Evolutionary conservation across 2,113 vertebrate genomes (phyloP).

Genomic region (Arizona elegans): DNA sequence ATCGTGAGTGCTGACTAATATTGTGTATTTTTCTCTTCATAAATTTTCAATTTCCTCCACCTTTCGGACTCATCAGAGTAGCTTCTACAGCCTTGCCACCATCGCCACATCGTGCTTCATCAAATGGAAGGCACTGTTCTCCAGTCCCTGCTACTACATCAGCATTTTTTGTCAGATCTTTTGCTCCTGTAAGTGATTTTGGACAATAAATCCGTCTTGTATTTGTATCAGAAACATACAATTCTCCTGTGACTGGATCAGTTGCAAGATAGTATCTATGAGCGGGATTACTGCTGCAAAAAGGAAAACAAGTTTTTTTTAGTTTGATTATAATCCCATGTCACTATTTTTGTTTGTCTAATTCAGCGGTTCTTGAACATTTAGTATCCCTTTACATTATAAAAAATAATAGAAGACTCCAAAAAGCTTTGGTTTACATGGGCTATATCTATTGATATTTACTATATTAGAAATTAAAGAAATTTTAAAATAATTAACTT

Average conservation of each 20-base stretch:
- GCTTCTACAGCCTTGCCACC: conserved; percentile 93
- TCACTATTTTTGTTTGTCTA: neutral
- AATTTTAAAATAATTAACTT: neutral
- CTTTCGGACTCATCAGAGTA: conserved; percentile 95
- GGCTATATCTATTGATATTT: neutral
- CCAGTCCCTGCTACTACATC: conserved; percentile 92
- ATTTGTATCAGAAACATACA: conserved; percentile 96
- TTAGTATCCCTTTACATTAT: neutral
- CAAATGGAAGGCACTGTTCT: conserved; percentile 94
- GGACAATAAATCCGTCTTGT: conserved; percentile 92
- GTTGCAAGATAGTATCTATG: conserved; percentile 95
- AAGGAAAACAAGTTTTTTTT: conserved; percentile 15
- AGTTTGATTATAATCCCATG: neutral
- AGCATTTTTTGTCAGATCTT: conserved; percentile 87
- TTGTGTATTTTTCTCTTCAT: conserved; percentile 5
- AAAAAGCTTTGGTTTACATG: neutral
- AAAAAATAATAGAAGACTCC: neutral
- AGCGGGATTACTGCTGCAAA: conserved; percentile 91
- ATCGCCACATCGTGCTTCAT: conserved; percentile 94
- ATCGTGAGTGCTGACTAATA: neutral
- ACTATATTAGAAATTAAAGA: neutral
- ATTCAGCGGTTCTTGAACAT: neutral
- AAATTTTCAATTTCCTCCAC: conserved; percentile 64
- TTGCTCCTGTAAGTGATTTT: conserved; percentile 76
- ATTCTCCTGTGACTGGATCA: conserved; percentile 87